Base-by-base conservation (phyloP, 2,888 invertebrate species). In the Ptilodon capucinus region DNA sequence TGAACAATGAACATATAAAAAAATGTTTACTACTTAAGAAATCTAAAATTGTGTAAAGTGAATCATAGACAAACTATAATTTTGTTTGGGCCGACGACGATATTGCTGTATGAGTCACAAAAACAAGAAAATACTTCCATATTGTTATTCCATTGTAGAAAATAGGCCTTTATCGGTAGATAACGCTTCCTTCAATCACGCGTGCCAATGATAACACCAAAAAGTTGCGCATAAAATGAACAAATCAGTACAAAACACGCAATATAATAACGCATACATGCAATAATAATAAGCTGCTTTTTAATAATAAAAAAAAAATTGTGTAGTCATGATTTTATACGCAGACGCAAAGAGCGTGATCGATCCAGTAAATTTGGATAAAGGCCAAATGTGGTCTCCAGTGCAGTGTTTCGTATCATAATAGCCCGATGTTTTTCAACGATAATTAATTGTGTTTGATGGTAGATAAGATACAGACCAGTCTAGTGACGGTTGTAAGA, bases 401-500 rank as follows among this genome's bases (percentile, higher is more conserved):
- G 79, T 72, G 68, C 74, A 76, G 64, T 74, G 64, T 60, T 57
- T 62, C 60, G n/a, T n/a, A n/a, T n/a, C n/a, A n/a, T n/a, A n/a
- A 50, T 43, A 47, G 45, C 39, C 51, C 41, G 42, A 54, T 43
- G 54, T 55, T 42, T 54, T 62, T 55, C 53, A 51, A 58, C 45
- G 57, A 13, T 39, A 49, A 53, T 52, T 60, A 52, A 52, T 59
- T 52, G 54, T 47, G 52, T 65, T 60, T 36, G 53, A 61, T 40
- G 50, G 6, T n/a, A 64, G 61, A 51, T 63, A 51, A 63, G 56
- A 77, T 89, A 92, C 92, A 90, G 84, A 93, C 93, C 92, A 92
- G 79, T 84, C 89, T 89, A 52, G 87, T 72, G 64, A 92, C 90
- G 64, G 89, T 86, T 72, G 92, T 92, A 65, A 93, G 92, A 68